Base-by-base conservation (phyloP, 2,888 invertebrate genomes). In the Ophion obscuratus region DNA sequence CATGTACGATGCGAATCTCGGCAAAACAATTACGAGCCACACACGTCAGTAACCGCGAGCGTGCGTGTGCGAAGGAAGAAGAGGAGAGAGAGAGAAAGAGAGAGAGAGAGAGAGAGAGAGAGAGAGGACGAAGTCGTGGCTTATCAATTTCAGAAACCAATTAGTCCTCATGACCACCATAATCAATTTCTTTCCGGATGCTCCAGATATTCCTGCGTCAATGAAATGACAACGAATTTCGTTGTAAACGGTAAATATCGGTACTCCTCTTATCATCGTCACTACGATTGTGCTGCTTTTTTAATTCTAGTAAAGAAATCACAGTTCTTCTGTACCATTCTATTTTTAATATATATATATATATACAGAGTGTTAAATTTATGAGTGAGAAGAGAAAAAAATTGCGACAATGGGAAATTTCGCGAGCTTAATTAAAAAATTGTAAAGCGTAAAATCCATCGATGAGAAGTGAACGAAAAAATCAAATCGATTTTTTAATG, bases 101-200 rank as follows among this genome's bases (percentile, higher is more conserved):
- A 31, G 61, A 70, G 10, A 11, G 47, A 47, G 24, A 24, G 59
- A 59, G 40, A 53, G 57, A 40, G 61, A 24, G 62, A 20, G 11
- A 14, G 57, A 10, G 66, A 47, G 36, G 59, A 53, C 31, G 64
- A 31, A 24, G 67, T 57, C 14, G 20, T 57, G 27, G 59, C 77
- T 88, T 87, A 88, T 88, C 88, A 84, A 82, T 81, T 88, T 88
- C 74, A 81, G 79, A 84, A 81, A 84, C 83, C 81, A 87, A 88
- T 88, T 88, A 87, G 85, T 79, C 59, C 36, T 73, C 40, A 53
- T 81, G 68, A 78, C 68, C 71, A 71, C 74, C 66, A 68, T 79
- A 89, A 89, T 89, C 87, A 88, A 87, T 87, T 84, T 64, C 68
- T 81, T 80, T 88, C 83, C 85, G 84, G 76, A 83, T 11, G 77